A percentile compares a stretch with the other conserved stretches of the same genome.
Evolutionary conservation across 37 sponge, comb jelly and placozoan species (phyloP).

Genomic region (Halisarca cf. caerulea): DNA sequence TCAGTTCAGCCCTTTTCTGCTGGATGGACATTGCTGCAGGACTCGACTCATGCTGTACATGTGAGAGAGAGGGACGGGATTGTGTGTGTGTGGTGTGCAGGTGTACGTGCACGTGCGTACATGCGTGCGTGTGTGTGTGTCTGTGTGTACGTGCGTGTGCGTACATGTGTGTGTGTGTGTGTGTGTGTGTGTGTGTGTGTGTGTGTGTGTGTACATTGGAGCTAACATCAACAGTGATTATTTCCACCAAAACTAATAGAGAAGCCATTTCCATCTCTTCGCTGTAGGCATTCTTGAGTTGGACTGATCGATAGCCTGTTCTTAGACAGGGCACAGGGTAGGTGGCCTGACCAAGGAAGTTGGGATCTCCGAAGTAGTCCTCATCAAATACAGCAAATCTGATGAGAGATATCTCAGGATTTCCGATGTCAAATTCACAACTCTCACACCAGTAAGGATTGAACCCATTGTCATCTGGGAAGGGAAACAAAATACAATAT

Average conservation of each 20-base stretch:
- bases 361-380: slow-evolving; percentile 97
- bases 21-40: too few relatives aligned
- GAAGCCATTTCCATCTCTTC: slow-evolving; percentile 93
- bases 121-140: too few relatives aligned
- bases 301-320: slow-evolving; percentile 90
- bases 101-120: too few relatives aligned
- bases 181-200: too few relatives aligned
- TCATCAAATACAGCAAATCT: slow-evolving; percentile 88
- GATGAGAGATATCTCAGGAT: slow-evolving; percentile 90
- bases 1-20: too few relatives aligned
- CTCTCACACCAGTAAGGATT: slow-evolving; percentile 90
- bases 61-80: too few relatives aligned
- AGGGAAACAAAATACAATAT: slow-evolving; percentile 3
- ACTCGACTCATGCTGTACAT: too few relatives aligned
- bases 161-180: too few relatives aligned
- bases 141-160: too few relatives aligned
- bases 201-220: too few relatives aligned
- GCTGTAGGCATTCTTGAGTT: slow-evolving; percentile 74
- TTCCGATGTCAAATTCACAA: slow-evolving; percentile 82
- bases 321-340: slow-evolving; percentile 78
- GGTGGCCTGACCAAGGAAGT: slow-evolving; percentile 91
- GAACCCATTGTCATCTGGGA: slow-evolving; percentile 89
- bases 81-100: too few relatives aligned
- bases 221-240: slow-evolving; percentile 1
- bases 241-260: slow-evolving; percentile 81